Evolutionary conservation across 1,140 invertebrate genomes (phyloP).

Genomic region (Halictus rubicundus): DNA sequence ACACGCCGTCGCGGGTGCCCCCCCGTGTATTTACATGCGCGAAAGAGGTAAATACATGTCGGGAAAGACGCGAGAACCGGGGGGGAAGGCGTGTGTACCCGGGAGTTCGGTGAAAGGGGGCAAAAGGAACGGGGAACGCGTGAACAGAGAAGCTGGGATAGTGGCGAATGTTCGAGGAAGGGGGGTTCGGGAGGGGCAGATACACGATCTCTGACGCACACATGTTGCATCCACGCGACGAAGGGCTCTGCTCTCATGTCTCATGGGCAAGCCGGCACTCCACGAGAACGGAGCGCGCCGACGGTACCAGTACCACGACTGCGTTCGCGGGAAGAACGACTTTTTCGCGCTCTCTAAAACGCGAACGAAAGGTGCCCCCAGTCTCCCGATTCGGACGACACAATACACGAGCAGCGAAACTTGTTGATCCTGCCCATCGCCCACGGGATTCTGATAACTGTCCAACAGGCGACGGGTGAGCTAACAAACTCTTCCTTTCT

Average conservation of each 20-base stretch:
- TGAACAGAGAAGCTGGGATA: constrained; percentile 5
- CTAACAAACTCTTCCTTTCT: too few relatives aligned
- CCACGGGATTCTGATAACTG: not conserved
- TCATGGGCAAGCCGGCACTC: constrained; percentile 39
- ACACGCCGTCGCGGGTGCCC: constrained; percentile 2
- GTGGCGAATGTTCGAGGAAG: too few relatives aligned
- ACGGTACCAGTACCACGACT: constrained; percentile 35
- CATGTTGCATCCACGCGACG: constrained; percentile 70
- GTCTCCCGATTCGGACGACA: constrained; percentile 14
- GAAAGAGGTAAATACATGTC: constrained; percentile 12
- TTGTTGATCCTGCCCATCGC: constrained; percentile 4
- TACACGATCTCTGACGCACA: constrained; percentile 77
- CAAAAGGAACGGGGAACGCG: constrained; percentile 8
- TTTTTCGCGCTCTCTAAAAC: constrained; percentile 20
- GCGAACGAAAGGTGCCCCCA: constrained; percentile 13
- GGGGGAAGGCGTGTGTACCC: constrained; percentile 4
- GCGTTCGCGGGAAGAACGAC: constrained; percentile 37
- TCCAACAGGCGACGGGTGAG: constrained; percentile 11
- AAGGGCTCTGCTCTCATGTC: constrained; percentile 47
- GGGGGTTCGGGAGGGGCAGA: constrained; percentile 4
- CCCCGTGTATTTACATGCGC: constrained; percentile 4
- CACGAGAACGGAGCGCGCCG: constrained; percentile 30
- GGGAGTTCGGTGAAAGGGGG: constrained; percentile 38
- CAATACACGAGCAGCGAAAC: not conserved
- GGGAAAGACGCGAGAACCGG: not conserved